A percentile compares a stretch with the other conserved stretches of the same genome.
phyloP scores from a whole-genome alignment of 2,888 invertebrate species.

The Notodonta dromedarius region DNA sequence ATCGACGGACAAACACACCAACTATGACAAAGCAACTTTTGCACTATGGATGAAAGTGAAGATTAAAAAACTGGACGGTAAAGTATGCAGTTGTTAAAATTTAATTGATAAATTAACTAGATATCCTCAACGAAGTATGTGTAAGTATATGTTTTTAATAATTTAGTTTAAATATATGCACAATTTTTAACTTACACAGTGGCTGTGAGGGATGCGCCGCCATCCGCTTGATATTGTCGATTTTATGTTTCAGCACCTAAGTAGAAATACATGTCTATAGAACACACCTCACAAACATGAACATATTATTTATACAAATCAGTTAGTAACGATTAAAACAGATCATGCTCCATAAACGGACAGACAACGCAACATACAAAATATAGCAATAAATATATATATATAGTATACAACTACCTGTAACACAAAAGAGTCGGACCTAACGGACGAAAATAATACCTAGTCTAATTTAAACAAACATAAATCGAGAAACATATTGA shows the following conservation, averaged over 20 bases:
- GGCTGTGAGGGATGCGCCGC: constrained; percentile 98
- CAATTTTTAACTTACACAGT: constrained; percentile 91
- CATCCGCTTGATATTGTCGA: constrained; percentile 97
- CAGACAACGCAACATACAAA: constrained; percentile 47
- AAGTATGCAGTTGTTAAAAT: too few relatives aligned
- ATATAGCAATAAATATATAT: constrained; percentile 50
- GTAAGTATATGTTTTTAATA: too few relatives aligned
- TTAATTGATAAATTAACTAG: too few relatives aligned
- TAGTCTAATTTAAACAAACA: constrained; percentile 36
- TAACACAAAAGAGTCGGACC: constrained; percentile 33
- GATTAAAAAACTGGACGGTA: too few relatives aligned
- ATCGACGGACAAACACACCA: too few relatives aligned
- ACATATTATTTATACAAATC: constrained; percentile 22
- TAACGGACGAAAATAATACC: constrained; percentile 33
- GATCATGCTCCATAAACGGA: constrained; percentile 54
- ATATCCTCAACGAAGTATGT: too few relatives aligned
- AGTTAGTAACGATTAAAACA: constrained; percentile 47
- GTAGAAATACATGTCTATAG: constrained; percentile 44
- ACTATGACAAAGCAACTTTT: too few relatives aligned
- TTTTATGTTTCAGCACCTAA: constrained; percentile 96
- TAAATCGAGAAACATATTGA: constrained; percentile 40
- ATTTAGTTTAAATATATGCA: constrained; percentile 9
- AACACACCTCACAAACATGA: neutral
- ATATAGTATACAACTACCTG: constrained; percentile 37
- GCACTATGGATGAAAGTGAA: too few relatives aligned